Base-by-base conservation (phyloP, 1,140 invertebrate genomes). In the Amyelois transitella region DNA sequence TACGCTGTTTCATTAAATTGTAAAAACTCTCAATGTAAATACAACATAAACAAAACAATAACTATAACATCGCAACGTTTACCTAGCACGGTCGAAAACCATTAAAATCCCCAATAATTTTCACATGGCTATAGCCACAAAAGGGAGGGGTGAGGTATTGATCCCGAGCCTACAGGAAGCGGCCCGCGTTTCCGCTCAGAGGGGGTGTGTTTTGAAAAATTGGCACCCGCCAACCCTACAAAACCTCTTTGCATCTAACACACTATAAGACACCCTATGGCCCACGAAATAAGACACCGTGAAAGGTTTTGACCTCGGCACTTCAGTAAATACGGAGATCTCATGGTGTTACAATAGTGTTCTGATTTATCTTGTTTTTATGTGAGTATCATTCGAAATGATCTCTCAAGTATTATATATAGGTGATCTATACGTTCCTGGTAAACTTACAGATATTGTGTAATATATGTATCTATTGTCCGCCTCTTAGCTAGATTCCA, bases 131-230 rank as follows among this genome's bases (percentile, higher is more conserved):
- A 73, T 70, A 64, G 78, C 71, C 74, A 85, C 77, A 73, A 64
- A 66, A 84, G 51, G 6, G 65, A 64, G 70, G 76, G 83, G 69
- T 74, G 61, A 66, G 61, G 68, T 84, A 86, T 86, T 73, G 83
- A 84, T 86, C 80, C 72, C 61, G 69, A 71, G 75, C 77, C 76
- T 80, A 84, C 75, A 75, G 77, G 70, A 80, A 82, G 72, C 64
- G 73, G 75, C 80, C 69, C 66, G 71, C 74, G 69, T 68, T 75
- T 80, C 78, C 75, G 77, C 71, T 70, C 55, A 60, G 64, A 67
- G 51, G 69, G 76, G 79, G 74, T 69, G 75, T 81, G 82, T 86
- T 86, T 86, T 84, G 83, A 86, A 84, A 86, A 86, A 86, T 86
- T 86, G 81, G 79, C 81, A 84, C 75, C 81, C 73, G 66, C 64